These are phyloP conservation scores for Orthonychiurus folsomi DNA, from an alignment of 2,888 invertebrate genomes.

Conservation along the genomic window DNA sequence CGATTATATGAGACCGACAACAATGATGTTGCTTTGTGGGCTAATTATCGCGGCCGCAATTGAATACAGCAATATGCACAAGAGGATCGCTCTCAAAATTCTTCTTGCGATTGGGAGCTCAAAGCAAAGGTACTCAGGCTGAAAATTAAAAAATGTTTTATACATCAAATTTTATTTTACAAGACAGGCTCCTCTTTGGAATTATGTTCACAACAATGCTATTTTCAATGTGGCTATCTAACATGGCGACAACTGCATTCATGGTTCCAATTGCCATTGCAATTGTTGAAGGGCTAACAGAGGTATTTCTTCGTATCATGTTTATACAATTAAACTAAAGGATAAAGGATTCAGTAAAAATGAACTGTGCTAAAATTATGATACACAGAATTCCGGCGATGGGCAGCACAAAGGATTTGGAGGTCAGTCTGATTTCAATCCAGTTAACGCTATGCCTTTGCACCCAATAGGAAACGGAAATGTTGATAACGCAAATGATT, in stretches of 20 bases:
- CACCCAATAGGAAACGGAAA: too few relatives aligned
- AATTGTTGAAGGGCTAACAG: not conserved
- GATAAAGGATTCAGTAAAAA: too few relatives aligned
- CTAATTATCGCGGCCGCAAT: slow-evolving; percentile 49
- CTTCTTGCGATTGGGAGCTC: slow-evolving; percentile 34
- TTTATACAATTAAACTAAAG: too few relatives aligned
- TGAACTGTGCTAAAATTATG: too few relatives aligned
- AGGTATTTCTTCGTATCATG: too few relatives aligned
- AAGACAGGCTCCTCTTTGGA: slow-evolving; percentile 43
- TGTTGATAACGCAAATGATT: too few relatives aligned
- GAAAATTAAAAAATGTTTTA: not conserved
- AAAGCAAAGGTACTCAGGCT: not conserved
- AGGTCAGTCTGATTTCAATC: too few relatives aligned
- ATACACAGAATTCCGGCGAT: too few relatives aligned
- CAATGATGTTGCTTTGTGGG: slow-evolving; percentile 44
- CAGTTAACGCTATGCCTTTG: too few relatives aligned
- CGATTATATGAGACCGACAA: slow-evolving; percentile 39
- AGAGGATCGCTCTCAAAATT: slow-evolving; percentile 47
- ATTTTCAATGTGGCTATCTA: slow-evolving; percentile 49
- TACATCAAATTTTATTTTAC: not conserved
- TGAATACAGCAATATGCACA: slow-evolving; percentile 48
- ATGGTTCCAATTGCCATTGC: not conserved
- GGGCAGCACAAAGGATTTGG: too few relatives aligned
- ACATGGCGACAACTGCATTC: slow-evolving; percentile 46
- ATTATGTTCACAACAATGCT: slow-evolving; percentile 48